These are phyloP conservation scores for Smittia sp. DNA, from an alignment of 2,888 invertebrate species.

Conservation along the genomic window DNA sequence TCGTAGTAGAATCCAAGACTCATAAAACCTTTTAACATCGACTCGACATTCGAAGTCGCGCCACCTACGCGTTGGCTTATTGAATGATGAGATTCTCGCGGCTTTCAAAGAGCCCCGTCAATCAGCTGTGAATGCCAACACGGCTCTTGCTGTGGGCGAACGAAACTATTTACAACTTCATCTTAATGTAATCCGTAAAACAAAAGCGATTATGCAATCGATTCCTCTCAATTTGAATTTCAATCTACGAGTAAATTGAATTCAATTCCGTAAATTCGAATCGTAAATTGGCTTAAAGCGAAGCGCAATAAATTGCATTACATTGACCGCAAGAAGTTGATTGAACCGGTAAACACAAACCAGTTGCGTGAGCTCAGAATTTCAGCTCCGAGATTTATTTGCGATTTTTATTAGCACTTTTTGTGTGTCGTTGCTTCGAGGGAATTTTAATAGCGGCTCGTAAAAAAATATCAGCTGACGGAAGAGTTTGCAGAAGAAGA, in stretches of 20 bases:
- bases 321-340: conserved; percentile 27
- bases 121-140: background rate
- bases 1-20: background rate
- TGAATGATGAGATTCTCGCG: background rate
- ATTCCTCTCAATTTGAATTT: too few relatives aligned
- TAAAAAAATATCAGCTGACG: background rate
- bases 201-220: too few relatives aligned
- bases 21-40: too few relatives aligned
- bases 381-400: background rate
- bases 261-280: too few relatives aligned
- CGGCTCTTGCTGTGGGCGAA: too few relatives aligned
- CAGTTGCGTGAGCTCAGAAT: background rate
- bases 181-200: too few relatives aligned
- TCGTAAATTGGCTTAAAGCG: too few relatives aligned
- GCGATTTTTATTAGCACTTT: background rate
- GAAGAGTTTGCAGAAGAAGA: background rate
- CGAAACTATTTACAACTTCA: too few relatives aligned
- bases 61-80: background rate
- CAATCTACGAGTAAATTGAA: too few relatives aligned
- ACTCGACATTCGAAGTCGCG: background rate
- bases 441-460: background rate
- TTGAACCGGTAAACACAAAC: conserved; percentile 11
- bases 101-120: background rate
- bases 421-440: too few relatives aligned
- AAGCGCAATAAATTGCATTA: background rate